These are phyloP conservation scores for Mantis religiosa DNA, from an alignment of 2,888 invertebrate genomes.

Conservation along the genomic window DNA sequence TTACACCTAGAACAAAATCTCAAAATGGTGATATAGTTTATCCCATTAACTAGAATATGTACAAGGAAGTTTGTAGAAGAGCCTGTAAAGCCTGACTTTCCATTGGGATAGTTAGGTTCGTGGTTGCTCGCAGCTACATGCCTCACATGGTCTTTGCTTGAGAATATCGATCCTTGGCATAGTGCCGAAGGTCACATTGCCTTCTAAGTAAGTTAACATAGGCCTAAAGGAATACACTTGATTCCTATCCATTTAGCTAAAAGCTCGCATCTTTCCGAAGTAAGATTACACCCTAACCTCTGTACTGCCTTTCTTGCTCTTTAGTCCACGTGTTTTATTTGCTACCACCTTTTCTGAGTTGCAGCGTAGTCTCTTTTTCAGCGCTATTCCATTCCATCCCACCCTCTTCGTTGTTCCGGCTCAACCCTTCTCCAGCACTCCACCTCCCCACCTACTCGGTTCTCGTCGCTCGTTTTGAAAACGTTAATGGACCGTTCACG, in stretches of 20 bases:
- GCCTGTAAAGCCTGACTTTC: too few species aligned
- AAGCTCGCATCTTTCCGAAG: neutral
- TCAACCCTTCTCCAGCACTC: neutral
- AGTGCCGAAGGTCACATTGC: too few species aligned
- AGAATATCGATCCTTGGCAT: too few species aligned
- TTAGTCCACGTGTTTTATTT: neutral
- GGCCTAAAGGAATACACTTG: neutral
- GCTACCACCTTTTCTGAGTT: neutral
- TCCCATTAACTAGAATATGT: too few species aligned
- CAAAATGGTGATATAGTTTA: too few species aligned
- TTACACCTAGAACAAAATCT: too few species aligned
- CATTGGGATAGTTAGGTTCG: too few species aligned
- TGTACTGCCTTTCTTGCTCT: neutral
- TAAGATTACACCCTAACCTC: neutral
- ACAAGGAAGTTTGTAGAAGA: too few species aligned
- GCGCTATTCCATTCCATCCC: neutral
- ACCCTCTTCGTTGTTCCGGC: neutral
- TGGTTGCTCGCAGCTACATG: too few species aligned
- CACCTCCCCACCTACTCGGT: neutral
- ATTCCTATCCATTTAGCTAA: neutral
- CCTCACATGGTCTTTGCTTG: too few species aligned
- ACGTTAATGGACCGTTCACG: slow-evolving; percentile 9
- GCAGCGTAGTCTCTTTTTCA: neutral
- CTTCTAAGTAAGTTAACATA: too few species aligned
- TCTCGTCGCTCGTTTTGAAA: slow-evolving; percentile 8